phyloP scores from a whole-genome alignment of 2,888 invertebrate species.

The Rotaria socialis region DNA sequence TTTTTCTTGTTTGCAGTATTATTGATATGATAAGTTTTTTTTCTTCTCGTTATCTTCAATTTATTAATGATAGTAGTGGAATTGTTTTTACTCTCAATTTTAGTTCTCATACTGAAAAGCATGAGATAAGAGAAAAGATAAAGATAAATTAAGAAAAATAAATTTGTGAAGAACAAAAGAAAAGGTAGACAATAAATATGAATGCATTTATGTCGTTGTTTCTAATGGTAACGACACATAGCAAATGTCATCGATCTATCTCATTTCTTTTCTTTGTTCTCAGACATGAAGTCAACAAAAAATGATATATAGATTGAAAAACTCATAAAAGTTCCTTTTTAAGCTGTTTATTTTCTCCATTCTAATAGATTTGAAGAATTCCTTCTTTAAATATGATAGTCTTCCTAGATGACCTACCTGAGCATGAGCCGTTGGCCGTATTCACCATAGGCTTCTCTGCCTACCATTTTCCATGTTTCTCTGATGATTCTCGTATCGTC shows the following conservation, averaged over 20 bases:
- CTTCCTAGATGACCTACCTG: neutral
- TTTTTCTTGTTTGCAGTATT: neutral
- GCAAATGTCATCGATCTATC: neutral
- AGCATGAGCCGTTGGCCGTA: constrained; percentile 24
- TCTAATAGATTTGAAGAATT: neutral
- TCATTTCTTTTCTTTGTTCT: neutral
- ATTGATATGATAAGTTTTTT: neutral
- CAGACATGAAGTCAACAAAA: neutral
- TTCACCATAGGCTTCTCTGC: constrained; percentile 28
- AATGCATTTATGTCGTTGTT: neutral
- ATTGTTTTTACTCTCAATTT: neutral
- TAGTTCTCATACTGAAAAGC: neutral
- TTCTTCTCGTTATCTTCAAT: neutral
- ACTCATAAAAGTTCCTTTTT: neutral
- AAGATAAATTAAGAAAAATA: neutral
- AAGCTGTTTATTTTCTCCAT: neutral
- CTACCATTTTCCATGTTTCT: constrained; percentile 35
- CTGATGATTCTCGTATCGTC: constrained; percentile 29
- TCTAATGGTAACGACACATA: neutral
- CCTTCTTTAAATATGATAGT: neutral
- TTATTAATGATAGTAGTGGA: neutral
- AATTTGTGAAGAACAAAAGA: neutral
- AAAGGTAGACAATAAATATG: neutral
- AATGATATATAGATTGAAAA: neutral
- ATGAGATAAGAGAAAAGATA: neutral